These are phyloP conservation scores for Capitulum mitella DNA, from an alignment of 2,888 invertebrate genomes.

Conservation along the genomic window DNA sequence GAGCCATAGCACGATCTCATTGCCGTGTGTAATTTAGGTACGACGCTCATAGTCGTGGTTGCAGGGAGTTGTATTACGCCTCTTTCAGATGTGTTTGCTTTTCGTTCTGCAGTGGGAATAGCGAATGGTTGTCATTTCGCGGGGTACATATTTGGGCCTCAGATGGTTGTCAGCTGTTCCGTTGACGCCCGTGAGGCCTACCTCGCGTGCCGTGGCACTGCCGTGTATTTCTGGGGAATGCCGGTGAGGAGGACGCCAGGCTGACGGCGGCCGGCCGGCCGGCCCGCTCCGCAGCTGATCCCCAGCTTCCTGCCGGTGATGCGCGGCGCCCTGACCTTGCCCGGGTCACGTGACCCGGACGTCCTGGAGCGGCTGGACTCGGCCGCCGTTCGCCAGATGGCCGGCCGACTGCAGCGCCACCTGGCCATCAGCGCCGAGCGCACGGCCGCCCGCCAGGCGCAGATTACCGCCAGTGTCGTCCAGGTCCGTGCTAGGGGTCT, in stretches of 20 bases:
- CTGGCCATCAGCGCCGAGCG: conserved; percentile 72
- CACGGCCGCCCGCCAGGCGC: conserved; percentile 69
- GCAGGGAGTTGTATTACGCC: too few species aligned
- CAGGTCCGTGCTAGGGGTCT: conserved; percentile 56
- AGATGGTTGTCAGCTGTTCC: too few species aligned
- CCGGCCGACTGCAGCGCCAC: conserved; percentile 74
- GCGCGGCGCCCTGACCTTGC: conserved; percentile 75
- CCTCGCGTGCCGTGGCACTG: background rate
- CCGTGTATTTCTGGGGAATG: background rate
- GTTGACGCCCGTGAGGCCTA: too few species aligned
- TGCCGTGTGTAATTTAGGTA: too few species aligned
- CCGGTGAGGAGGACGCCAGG: too few species aligned
- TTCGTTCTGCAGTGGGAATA: too few species aligned
- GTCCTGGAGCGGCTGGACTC: conserved; percentile 69
- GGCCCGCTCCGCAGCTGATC: conserved; percentile 66
- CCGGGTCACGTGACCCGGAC: conserved; percentile 73
- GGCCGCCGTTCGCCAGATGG: conserved; percentile 62
- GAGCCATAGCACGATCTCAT: too few species aligned
- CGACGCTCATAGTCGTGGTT: too few species aligned
- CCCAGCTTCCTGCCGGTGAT: conserved; percentile 90
- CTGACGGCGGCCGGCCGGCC: too few species aligned
- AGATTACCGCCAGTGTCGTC: conserved; percentile 63
- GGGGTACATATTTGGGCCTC: too few species aligned
- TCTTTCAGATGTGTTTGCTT: too few species aligned
- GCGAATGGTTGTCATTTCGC: too few species aligned